Evolutionary conservation across 2,888 invertebrate species (phyloP), one percentile per base, ranked within the genome.

Genomic region (Drymonia ruficornis): DNA sequence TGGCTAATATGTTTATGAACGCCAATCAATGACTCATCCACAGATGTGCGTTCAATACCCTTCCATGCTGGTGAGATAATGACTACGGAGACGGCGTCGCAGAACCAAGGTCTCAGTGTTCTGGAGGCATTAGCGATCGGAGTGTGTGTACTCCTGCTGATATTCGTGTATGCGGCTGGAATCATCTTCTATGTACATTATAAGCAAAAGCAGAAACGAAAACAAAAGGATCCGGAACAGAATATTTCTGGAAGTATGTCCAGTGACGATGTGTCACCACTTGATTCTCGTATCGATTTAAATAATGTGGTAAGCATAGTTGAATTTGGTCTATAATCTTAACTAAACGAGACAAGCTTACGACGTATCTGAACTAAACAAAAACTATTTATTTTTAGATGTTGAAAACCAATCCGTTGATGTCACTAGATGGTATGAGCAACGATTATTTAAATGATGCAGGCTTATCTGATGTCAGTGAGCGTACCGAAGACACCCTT

Each of bases 111-210:
- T 34, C 91, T 97, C 50, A 96, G 95, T 51, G 94, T 95, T n/a
- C 93, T 95, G 13, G 97, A 97, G 80, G 96, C 97, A 54, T 93
- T 97, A 12, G 96, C 97, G 0, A 96, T 97, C 45, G 97, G 96
- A 8, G 94, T 97, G 13, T 96, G 96, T 63, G 96, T 97, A 2
- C 93, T 97, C 7, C 91, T 97, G 63, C 86, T 97, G 45, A 96
- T 97, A 0, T 93, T 97, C 53, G 96, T 97, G 59, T 97, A 97
- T 80, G 96, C 97, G 4, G 96, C 96, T 0, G 97, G 97, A 1
- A 96, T 97, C 7, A 95, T 97, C 52, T 94, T 97, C 52, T 97
- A 97, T 76, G 86, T 97, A 15, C 96, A 96, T 80, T 94, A 96
- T 53, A 94, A 95, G 59, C 94, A 94, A 72, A 94, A 95, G 62